Evolutionary conservation across 2,113 vertebrate genomes (phyloP).

Genomic region (Leptodactylus fuscus): DNA sequence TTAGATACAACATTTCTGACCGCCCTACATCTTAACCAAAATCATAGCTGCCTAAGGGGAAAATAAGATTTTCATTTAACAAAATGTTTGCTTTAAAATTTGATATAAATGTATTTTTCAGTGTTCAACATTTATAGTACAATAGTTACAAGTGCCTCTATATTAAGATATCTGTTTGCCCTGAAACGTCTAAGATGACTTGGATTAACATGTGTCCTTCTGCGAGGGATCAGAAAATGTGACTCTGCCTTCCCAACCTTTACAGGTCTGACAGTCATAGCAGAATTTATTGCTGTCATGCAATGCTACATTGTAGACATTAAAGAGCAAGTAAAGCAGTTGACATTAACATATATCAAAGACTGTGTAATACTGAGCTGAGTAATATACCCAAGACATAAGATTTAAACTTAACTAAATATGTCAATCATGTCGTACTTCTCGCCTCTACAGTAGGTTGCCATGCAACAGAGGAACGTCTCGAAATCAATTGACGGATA

Average conservation of each 20-base stretch:
- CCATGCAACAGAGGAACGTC: slow-evolving; percentile 14
- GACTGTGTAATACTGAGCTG: slow-evolving; percentile 7
- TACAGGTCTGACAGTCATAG: neutral
- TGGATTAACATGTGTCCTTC: neutral
- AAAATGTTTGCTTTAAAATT: neutral
- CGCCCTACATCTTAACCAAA: no score
- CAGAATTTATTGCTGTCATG: neutral
- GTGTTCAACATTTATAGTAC: neutral
- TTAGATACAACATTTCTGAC: no score
- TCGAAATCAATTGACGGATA: neutral
- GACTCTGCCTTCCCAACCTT: neutral
- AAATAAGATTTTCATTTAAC: neutral
- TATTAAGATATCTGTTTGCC: neutral
- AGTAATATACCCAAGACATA: slow-evolving; percentile 14
- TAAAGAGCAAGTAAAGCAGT: neutral
- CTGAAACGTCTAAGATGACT: neutral
- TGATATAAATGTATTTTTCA: neutral
- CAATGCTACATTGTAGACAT: neutral
- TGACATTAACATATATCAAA: neutral
- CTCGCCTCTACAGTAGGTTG: neutral
- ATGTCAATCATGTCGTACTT: slow-evolving; percentile 11
- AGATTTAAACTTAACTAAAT: slow-evolving; percentile 23
- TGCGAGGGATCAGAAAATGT: neutral
- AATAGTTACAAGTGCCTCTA: neutral
- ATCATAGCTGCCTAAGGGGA: no score